Evolutionary conservation across 2,113 vertebrate genomes (phyloP).

Genomic region (Lasiurus cinereus): DNA sequence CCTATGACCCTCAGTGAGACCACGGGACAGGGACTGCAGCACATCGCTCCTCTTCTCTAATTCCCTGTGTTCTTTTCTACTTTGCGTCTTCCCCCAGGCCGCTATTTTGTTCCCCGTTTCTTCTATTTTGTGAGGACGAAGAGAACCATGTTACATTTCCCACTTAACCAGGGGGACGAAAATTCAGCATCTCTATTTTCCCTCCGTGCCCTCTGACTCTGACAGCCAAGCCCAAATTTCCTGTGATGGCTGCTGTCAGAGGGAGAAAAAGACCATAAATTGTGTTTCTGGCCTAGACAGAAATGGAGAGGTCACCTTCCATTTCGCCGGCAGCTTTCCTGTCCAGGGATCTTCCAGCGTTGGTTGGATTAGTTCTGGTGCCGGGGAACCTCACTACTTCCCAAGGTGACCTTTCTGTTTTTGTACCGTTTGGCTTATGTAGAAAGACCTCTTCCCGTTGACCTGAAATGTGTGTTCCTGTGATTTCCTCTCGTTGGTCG

Average conservation of each 20-base stretch:
- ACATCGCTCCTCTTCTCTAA: not conserved
- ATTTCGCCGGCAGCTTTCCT: not conserved
- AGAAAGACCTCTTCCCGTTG: constrained; percentile 30
- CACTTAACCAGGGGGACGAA: not conserved
- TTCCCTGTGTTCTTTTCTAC: not conserved
- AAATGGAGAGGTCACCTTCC: constrained; percentile 64
- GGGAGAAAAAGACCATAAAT: constrained; percentile 56
- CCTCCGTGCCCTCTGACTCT: constrained; percentile 23
- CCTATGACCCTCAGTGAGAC: not conserved
- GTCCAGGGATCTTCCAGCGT: not conserved
- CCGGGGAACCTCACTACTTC: constrained; percentile 2
- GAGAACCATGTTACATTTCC: not conserved
- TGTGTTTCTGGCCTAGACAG: constrained; percentile 42
- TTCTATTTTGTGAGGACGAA: not conserved
- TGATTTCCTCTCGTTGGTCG: not conserved
- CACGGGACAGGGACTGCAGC: not conserved
- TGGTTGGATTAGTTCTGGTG: not conserved
- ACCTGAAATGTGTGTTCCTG: constrained; percentile 42
- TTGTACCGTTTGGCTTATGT: not conserved
- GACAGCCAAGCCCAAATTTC: constrained; percentile 42
- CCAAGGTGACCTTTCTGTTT: not conserved
- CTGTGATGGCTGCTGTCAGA: constrained; percentile 43
- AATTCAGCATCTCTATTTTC: not conserved
- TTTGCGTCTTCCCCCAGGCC: not conserved
- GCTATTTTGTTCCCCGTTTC: not conserved